Evolutionary conservation across 2,888 invertebrate genomes (phyloP), one percentile per base, ranked within the genome.

Genomic region (Lasius platythorax): DNA sequence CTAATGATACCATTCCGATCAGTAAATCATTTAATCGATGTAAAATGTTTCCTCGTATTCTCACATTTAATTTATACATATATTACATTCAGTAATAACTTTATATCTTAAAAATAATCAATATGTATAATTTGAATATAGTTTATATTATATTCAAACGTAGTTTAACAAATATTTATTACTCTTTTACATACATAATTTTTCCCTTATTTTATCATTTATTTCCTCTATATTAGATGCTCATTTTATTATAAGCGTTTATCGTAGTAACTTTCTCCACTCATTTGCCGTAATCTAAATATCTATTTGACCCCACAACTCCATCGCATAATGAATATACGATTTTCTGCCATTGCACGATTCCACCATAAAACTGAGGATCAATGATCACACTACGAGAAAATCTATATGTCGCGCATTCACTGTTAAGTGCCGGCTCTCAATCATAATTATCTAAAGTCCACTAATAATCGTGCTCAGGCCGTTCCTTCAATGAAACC

Each of bases 1-100:
- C 76, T 89, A 89, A 89, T 85, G 85, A 74, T 82, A 82, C 63
- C 46, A 84, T 68, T 70, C 78, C 18, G 28, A 64, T 66, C 23
- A 8, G 1, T 6, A 76, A 66, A 37, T 18, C 50, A 66, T 43
- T 64, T 53, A 37, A 76, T 66, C 61, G 72, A 72, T 23, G 33
- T 18, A 70, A 72, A 61, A 37, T 8, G 9, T 18, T 46, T 23
- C 46, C 12, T 23, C 15, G 8, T 50, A 53, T 18, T 46, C 2
- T 33, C 40, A 12, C 28, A 2, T 58, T 56, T 15, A 33, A 46
- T n/a, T 46, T 33, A 33, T 43, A 8, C 4, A 15, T 43, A 9
- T 8, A 15, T 58, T 43, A 28, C 3, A 43, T 43, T 28, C 5
- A 12, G 12, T 12, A 37, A 40, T 40, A 33, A 74, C 11, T 15